Evolutionary conservation across 2,797 vertebrate species (phyloP).

Genomic region (Fratercula arctica): DNA sequence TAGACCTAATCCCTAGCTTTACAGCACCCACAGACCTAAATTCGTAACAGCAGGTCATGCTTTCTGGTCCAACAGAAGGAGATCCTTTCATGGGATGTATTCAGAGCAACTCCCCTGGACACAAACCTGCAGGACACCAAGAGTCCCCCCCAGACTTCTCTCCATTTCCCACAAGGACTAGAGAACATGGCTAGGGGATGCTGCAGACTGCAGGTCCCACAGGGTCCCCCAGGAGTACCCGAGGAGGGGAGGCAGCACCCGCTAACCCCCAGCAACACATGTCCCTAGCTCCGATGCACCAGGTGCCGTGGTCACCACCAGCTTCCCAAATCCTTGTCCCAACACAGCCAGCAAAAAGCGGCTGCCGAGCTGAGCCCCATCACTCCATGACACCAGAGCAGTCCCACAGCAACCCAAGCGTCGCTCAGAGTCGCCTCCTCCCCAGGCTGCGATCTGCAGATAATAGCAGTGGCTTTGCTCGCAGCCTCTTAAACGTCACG

Average conservation of each 20-base stretch:
- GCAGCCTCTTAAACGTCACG: not conserved
- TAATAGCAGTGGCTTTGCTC: not conserved
- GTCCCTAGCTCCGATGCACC: accelerated
- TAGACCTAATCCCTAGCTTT: not conserved
- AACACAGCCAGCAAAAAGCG: not conserved
- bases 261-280: accelerated
- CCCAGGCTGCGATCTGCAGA: not conserved
- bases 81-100: not conserved
- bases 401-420: accelerated
- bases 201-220: not conserved
- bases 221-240: accelerated
- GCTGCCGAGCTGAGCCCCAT: not conserved
- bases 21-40: not conserved
- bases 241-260: not conserved
- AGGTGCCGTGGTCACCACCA: accelerated
- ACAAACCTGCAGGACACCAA: not conserved
- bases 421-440: not conserved
- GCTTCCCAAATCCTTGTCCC: not conserved
- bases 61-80: not conserved
- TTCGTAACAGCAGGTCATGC: accelerated
- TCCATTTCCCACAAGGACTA: not conserved
- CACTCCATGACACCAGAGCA: not conserved
- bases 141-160: not conserved
- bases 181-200: not conserved
- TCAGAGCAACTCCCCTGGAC: not conserved